Percentiles rank a stretch among this genome's conserved stretches.
These are phyloP conservation scores for Sylvietta virens DNA, from an alignment of 2,113 vertebrate genomes.

Conservation along the genomic window DNA sequence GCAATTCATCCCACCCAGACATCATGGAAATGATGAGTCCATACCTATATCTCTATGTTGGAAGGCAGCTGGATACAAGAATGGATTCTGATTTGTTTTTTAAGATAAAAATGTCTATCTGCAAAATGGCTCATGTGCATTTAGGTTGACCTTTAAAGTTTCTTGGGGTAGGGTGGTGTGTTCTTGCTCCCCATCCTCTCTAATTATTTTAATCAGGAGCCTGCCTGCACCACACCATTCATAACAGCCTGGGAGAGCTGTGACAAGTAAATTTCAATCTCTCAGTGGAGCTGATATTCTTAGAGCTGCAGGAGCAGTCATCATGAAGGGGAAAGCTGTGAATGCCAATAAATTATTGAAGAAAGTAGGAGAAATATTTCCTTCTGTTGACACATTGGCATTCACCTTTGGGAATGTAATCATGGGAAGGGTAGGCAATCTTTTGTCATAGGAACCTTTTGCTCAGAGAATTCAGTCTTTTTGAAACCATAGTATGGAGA, in stretches of 20 bases:
- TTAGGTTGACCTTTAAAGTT: not conserved
- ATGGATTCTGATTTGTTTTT: not conserved
- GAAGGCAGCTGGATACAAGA: not conserved
- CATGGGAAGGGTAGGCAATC: constrained; percentile 58
- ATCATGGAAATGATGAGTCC: not conserved
- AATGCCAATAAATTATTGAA: constrained; percentile 65
- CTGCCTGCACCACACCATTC: not conserved
- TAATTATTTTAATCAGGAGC: constrained; percentile 23
- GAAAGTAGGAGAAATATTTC: constrained; percentile 64
- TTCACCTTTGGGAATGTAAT: constrained; percentile 66
- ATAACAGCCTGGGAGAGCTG: constrained; percentile 6
- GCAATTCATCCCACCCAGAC: not conserved
- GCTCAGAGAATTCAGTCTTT: not conserved
- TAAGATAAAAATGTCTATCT: not conserved
- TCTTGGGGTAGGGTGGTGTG: not conserved
- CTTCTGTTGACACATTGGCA: constrained; percentile 60
- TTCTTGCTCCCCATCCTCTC: not conserved
- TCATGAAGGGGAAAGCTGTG: constrained; percentile 58
- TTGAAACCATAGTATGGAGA: not conserved
- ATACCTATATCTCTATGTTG: not conserved
- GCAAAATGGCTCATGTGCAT: not conserved
- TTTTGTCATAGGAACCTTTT: constrained; percentile 52
- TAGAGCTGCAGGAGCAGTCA: constrained; percentile 51
- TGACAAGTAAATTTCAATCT: constrained; percentile 60
- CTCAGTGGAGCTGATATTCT: constrained; percentile 45